These are phyloP conservation scores for Alfaro cultratus DNA, from an alignment of 2,797 vertebrate species.

Conservation along the genomic window DNA sequence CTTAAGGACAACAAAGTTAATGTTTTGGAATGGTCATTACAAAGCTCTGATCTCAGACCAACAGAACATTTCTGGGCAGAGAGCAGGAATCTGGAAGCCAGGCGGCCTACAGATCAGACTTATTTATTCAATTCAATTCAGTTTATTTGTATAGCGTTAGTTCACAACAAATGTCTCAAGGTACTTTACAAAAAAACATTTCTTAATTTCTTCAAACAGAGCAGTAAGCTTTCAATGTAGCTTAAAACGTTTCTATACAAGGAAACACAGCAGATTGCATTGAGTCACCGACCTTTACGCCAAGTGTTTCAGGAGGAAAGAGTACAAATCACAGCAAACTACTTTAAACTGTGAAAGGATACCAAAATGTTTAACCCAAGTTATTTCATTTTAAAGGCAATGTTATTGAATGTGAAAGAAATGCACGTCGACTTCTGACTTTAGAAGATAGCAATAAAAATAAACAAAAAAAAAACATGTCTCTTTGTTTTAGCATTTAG, in stretches of 20 bases:
- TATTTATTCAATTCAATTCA: background rate
- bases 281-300: background rate
- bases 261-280: too few relatives aligned
- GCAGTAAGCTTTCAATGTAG: too few relatives aligned
- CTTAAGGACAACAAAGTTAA: background rate
- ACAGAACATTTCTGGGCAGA: background rate
- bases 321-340: background rate
- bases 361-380: background rate
- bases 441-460: background rate
- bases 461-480: background rate
- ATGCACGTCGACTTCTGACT: background rate
- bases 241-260: too few relatives aligned
- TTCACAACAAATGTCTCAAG: too few relatives aligned
- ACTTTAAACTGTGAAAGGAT: background rate
- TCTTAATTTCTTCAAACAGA: too few relatives aligned
- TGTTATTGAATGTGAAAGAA: background rate
- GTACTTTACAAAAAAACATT: too few relatives aligned
- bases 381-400: background rate
- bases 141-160: too few relatives aligned
- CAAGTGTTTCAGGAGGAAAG: background rate
- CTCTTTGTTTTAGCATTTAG: background rate
- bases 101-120: background rate
- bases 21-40: background rate
- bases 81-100: background rate
- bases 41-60: background rate